Conservation (phyloP, 2,888 invertebrate genomes). For the Lasioglossum vierecki region DNA sequence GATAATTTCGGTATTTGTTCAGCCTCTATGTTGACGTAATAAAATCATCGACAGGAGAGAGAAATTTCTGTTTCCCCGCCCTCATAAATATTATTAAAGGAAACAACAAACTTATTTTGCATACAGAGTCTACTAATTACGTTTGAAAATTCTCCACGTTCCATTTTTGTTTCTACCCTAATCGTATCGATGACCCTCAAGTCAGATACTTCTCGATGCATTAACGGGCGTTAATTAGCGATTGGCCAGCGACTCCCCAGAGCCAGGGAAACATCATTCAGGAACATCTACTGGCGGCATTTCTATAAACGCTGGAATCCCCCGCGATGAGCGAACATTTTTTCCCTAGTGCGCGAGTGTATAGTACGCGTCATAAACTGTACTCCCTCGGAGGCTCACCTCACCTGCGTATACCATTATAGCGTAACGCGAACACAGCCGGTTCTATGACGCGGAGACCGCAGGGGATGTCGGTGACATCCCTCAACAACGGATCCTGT, state of each 20-base stretch:
- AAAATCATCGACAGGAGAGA: background rate
- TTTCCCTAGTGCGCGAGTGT: background rate
- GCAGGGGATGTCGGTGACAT: conserved; percentile 65
- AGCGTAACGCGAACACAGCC: conserved; percentile 41
- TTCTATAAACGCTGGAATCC: background rate
- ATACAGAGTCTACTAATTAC: background rate
- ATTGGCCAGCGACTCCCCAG: background rate
- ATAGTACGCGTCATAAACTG: conserved; percentile 25
- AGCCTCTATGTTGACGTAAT: background rate
- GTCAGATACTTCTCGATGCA: background rate
- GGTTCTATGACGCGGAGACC: conserved; percentile 52
- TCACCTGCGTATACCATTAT: conserved; percentile 47
- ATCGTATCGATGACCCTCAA: background rate
- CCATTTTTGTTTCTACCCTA: too few species aligned
- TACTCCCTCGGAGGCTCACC: conserved; percentile 21
- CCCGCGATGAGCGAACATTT: background rate
- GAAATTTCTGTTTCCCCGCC: background rate
- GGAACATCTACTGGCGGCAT: background rate
- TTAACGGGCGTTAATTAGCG: background rate
- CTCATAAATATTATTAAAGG: background rate
- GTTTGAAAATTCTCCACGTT: background rate
- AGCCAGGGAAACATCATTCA: background rate
- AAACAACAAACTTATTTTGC: background rate
- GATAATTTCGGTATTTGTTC: background rate
- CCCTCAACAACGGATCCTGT: conserved; percentile 57